These are phyloP conservation scores for Campoletis sonorensis DNA, from an alignment of 1,140 invertebrate genomes.

Conservation along the genomic window DNA sequence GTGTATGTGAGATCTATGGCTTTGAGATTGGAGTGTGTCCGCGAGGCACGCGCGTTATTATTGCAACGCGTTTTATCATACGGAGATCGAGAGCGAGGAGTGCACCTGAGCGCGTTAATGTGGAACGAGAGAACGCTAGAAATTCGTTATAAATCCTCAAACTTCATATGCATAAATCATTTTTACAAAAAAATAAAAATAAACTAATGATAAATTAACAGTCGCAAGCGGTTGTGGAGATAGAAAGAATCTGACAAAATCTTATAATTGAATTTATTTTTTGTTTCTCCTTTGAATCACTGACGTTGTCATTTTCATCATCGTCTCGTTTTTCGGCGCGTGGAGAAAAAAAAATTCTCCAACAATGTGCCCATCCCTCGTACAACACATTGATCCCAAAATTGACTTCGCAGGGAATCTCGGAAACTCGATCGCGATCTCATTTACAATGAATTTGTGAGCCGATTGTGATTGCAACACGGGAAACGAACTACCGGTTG, in stretches of 20 bases:
- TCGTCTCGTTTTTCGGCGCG: no score
- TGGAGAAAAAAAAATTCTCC: background rate
- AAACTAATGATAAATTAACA: background rate
- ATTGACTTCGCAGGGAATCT: background rate
- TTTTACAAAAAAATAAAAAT: no score
- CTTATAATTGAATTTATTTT: no score
- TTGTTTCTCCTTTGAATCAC: no score
- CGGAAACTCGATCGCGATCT: background rate
- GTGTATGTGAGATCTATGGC: background rate
- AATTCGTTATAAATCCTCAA: slow-evolving; percentile 41
- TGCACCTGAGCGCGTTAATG: slow-evolving; percentile 49
- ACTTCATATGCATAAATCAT: background rate
- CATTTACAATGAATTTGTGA: background rate
- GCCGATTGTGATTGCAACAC: background rate
- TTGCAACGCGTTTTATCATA: slow-evolving; percentile 31
- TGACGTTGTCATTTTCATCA: no score
- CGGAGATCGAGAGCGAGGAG: slow-evolving; percentile 43
- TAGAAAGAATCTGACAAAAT: no score
- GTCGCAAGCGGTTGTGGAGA: no score
- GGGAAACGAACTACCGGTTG: slow-evolving; percentile 37
- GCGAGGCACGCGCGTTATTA: slow-evolving; percentile 8
- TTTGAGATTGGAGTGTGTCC: background rate
- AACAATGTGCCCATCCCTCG: no score
- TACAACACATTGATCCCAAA: background rate
- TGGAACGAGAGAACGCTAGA: slow-evolving; percentile 45